Base-by-base conservation (phyloP, 2,113 vertebrate genomes). In the Pseudolaguvia tuberculata region DNA sequence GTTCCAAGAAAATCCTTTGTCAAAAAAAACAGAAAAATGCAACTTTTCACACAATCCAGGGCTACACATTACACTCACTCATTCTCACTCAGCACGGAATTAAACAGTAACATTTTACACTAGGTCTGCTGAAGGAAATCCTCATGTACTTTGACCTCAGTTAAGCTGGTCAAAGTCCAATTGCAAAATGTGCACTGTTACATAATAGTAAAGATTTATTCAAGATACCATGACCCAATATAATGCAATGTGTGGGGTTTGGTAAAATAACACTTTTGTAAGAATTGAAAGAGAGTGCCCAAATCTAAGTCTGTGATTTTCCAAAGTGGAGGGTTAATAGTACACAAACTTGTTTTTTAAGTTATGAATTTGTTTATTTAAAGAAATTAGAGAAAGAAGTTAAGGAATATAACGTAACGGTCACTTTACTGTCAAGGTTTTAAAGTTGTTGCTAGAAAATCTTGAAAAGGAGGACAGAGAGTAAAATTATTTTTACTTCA, bases 401-500 rank as follows among this genome's bases (percentile, higher is more conserved):
- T 62, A 42, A 13, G 20, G 39, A 62, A 42, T 18, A 35, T 42
- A 12, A 42, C 20, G 1, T 12, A 62, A 62, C 21, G n/a, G n/a
- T n/a, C n/a, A 62, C 18, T 17, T n/a, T 20, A 42, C 59, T 62
- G 15, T 75, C 76, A 73, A 59, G 74, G 66, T 56, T 78, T 82
- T 77, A 67, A 56, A 45, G 80, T 69, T 73, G 72, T 69, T 75
- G 67, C 66, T 50, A 72, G 73, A 65, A n/a, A 72, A 65, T 72
- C 79, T 76, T 56, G 23, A 25, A 58, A 42, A 70, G 15, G 53
- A 45, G 42, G 39, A 23, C 48, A 47, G n/a, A 67, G 9, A 47
- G 12, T 47, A 13, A 65, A n/a, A 51, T 31, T 65, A 9, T 72
- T 17, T 48, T 70, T 31, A 50, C 4, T 0, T 50, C 14, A 27